phyloP scores from a whole-genome alignment of 2,113 vertebrate species.

The Passer montanus region DNA sequence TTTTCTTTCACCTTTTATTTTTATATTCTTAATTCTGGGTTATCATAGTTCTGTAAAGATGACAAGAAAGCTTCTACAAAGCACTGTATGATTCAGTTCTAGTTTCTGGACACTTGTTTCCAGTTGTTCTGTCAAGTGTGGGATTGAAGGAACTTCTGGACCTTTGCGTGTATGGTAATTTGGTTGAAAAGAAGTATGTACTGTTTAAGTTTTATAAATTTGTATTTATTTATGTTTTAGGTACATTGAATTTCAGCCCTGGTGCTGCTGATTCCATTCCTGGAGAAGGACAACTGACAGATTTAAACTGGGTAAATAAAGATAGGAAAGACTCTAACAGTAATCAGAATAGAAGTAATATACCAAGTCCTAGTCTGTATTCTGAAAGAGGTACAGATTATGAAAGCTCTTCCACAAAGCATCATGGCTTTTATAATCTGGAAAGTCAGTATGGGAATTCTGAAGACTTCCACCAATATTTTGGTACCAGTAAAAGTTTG shows the following conservation, averaged over 20 bases:
- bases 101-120: not conserved
- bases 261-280: conserved; percentile 77
- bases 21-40: not conserved
- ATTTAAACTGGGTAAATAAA: conserved; percentile 74
- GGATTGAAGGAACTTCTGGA: not conserved
- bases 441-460: conserved; percentile 67
- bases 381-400: conserved; percentile 63
- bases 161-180: not conserved
- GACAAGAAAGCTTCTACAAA: not conserved
- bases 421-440: conserved; percentile 44
- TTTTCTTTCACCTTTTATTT: not conserved
- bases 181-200: not conserved
- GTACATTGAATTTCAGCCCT: conserved; percentile 75
- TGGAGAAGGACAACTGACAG: conserved; percentile 71
- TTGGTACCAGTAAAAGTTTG: conserved; percentile 67
- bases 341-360: conserved; percentile 70
- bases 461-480: conserved; percentile 68
- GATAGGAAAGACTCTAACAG: conserved; percentile 75
- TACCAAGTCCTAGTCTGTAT: conserved; percentile 65
- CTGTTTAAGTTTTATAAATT: not conserved
- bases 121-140: not conserved
- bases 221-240: conserved; percentile 54
- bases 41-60: not conserved
- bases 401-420: conserved; percentile 65
- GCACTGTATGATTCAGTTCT: not conserved